Evolutionary conservation across 1,140 invertebrate genomes (phyloP).

Genomic region (Drosophila tropicalis): DNA sequence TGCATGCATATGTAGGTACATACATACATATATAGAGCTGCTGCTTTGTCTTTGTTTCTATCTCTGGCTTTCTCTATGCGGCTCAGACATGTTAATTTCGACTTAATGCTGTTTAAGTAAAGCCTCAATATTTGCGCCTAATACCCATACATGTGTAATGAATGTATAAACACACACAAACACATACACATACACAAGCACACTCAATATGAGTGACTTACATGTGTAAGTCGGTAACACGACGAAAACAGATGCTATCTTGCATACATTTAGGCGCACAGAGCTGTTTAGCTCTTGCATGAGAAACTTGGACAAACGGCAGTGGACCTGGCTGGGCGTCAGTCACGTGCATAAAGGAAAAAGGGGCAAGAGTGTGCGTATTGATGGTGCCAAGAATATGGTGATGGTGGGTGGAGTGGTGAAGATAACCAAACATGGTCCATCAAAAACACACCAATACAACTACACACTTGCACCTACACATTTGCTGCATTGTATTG

Average conservation of each 20-base stretch:
- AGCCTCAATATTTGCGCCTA: slow-evolving; percentile 80
- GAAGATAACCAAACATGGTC: slow-evolving; percentile 77
- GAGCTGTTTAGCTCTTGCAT: too few species aligned
- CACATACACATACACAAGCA: slow-evolving; percentile 20
- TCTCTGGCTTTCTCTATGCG: slow-evolving; percentile 35
- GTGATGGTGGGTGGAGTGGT: slow-evolving; percentile 15
- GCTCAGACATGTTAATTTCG: slow-evolving; percentile 78
- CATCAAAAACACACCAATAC: slow-evolving; percentile 77
- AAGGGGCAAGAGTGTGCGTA: not conserved
- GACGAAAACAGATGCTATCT: slow-evolving; percentile 80
- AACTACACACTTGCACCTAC: slow-evolving; percentile 33
- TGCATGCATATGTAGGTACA: too few species aligned
- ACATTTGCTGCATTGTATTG: slow-evolving; percentile 67
- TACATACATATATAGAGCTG: not conserved
- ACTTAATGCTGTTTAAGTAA: slow-evolving; percentile 81
- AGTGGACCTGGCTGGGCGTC: slow-evolving; percentile 60
- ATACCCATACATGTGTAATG: slow-evolving; percentile 79
- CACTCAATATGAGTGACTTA: slow-evolving; percentile 74
- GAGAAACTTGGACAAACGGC: not conserved
- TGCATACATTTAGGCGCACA: slow-evolving; percentile 73
- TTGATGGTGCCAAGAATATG: too few species aligned
- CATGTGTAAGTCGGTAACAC: slow-evolving; percentile 80
- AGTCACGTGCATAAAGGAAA: slow-evolving; percentile 56
- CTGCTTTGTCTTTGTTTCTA: not conserved
- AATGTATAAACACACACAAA: slow-evolving; percentile 68